phyloP scores from a whole-genome alignment of 2,888 invertebrate genomes.

The Cactoblastis cactorum region DNA sequence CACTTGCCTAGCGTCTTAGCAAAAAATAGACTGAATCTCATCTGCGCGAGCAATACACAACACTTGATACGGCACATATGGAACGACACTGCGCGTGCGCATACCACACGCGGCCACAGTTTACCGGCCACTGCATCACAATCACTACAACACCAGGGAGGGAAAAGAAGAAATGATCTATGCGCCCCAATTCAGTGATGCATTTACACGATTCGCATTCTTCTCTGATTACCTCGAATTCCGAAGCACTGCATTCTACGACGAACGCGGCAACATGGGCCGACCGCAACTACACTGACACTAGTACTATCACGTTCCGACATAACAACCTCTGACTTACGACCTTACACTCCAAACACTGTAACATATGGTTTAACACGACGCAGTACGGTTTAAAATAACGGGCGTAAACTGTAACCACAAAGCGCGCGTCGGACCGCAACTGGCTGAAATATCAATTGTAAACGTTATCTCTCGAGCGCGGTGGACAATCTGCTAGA shows the following conservation, averaged over 20 bases:
- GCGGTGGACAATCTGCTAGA: constrained; percentile 46
- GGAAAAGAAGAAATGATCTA: constrained; percentile 45
- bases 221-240: constrained; percentile 56
- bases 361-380: constrained; percentile 6
- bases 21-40: constrained; percentile 57
- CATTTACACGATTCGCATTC: background rate
- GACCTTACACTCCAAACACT: constrained; percentile 35
- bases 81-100: constrained; percentile 38
- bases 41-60: constrained; percentile 44
- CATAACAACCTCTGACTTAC: constrained; percentile 60
- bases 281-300: constrained; percentile 50
- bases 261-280: constrained; percentile 70
- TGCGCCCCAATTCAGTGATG: background rate
- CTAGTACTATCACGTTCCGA: constrained; percentile 64
- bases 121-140: constrained; percentile 26
- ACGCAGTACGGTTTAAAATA: constrained; percentile 6
- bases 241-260: constrained; percentile 74
- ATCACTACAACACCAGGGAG: constrained; percentile 29
- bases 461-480: constrained; percentile 45
- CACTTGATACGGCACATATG: constrained; percentile 52
- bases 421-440: constrained; percentile 48
- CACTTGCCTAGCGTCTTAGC: constrained; percentile 60
- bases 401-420: constrained; percentile 26
- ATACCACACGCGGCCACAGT: constrained; percentile 36
- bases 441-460: constrained; percentile 46